These are phyloP conservation scores for Pangasianodon hypophthalmus DNA, from an alignment of 2,113 vertebrate species.

Conservation along the genomic window DNA sequence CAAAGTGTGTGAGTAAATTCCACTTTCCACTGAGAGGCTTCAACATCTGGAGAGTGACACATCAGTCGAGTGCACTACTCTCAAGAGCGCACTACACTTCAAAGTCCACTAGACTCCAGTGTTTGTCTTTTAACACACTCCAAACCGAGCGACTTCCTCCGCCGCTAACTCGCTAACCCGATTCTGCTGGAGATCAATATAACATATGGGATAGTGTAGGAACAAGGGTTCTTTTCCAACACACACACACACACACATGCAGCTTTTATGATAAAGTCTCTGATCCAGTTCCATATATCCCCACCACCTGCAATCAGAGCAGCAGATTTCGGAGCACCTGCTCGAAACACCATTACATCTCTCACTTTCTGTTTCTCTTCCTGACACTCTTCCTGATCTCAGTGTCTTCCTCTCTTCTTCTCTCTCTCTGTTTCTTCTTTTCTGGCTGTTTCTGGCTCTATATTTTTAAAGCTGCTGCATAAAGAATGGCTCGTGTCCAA, in stretches of 20 bases:
- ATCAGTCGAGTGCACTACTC: neutral
- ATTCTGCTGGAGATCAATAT: conserved; percentile 69
- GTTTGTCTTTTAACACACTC: conserved; percentile 69
- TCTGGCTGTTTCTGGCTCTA: neutral
- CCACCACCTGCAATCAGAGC: conserved; percentile 24
- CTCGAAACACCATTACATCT: neutral
- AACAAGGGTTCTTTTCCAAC: conserved; percentile 33
- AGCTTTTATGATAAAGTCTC: conserved; percentile 31
- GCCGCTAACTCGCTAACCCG: conserved; percentile 62
- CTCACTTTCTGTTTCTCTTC: neutral
- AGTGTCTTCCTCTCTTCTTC: neutral
- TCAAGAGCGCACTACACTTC: conserved; percentile 4
- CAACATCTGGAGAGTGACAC: conserved; percentile 11
- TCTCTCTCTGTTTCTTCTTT: neutral
- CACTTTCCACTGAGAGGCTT: neutral
- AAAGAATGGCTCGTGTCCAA: neutral
- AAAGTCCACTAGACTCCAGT: conserved; percentile 70
- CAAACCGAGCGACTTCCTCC: conserved; percentile 64
- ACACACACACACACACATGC: conserved; percentile 19
- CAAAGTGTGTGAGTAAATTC: neutral
- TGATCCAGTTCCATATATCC: conserved; percentile 36
- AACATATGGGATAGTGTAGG: conserved; percentile 54
- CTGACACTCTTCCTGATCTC: neutral
- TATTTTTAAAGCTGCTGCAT: neutral
- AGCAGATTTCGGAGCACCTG: conserved; percentile 21